These are phyloP conservation scores for Sturmia bella DNA, from an alignment of 2,888 invertebrate genomes.

Conservation along the genomic window DNA sequence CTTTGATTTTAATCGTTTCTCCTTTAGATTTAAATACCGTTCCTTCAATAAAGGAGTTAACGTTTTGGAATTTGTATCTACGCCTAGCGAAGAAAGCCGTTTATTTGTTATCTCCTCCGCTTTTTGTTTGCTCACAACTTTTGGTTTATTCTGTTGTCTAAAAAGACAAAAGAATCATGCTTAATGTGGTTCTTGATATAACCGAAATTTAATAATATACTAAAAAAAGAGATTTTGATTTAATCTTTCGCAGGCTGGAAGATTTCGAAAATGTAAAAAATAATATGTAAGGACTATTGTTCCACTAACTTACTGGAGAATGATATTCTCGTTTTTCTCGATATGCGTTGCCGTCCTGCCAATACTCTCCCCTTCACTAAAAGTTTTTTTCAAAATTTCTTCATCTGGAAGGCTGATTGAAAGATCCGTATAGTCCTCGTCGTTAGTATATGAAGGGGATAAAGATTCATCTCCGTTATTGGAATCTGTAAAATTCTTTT, in stretches of 20 bases:
- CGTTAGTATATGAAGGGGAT: constrained; percentile 5
- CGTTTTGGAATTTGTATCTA: constrained; percentile 71
- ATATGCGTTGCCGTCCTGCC: not conserved
- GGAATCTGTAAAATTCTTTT: not conserved
- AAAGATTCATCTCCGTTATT: not conserved
- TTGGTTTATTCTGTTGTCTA: constrained; percentile 41
- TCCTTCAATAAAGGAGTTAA: constrained; percentile 72
- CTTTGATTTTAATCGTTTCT: constrained; percentile 73
- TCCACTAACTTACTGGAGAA: constrained; percentile 7
- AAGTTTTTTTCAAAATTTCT: not conserved
- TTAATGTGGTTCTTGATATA: too few species aligned
- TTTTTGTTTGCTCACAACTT: constrained; percentile 73
- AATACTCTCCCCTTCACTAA: not conserved
- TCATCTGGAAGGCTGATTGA: constrained; percentile 23
- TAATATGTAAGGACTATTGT: too few species aligned
- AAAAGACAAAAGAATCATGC: too few species aligned
- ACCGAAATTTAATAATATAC: too few species aligned
- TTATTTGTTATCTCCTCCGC: constrained; percentile 72
- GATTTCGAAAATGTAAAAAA: too few species aligned
- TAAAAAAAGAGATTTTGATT: too few species aligned
- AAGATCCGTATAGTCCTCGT: constrained; percentile 30
- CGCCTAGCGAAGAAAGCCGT: constrained; percentile 72
- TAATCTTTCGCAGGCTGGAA: too few species aligned
- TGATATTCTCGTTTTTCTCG: not conserved
- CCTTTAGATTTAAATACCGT: constrained; percentile 71